Conservation (phyloP, 2,797 vertebrate species). For the Borostomias antarcticus region DNA sequence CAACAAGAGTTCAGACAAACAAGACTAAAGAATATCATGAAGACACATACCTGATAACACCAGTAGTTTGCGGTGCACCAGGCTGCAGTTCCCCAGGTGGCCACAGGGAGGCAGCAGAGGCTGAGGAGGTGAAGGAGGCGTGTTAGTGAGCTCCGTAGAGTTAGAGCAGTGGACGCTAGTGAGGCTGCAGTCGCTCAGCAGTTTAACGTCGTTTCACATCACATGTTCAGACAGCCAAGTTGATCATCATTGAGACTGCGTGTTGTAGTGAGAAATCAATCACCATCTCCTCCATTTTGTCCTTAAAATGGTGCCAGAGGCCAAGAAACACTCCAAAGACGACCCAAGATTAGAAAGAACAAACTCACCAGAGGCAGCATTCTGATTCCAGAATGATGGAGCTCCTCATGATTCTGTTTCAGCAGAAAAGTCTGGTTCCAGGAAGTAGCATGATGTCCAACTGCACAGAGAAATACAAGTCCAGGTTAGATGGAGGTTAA, state of each 20-base stretch:
- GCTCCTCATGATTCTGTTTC: too few species aligned
- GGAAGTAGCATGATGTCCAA: too few species aligned
- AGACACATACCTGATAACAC: constrained; percentile 7
- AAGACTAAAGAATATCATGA: constrained; percentile 44
- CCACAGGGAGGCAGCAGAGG: background rate
- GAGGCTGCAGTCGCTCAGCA: constrained; percentile 65
- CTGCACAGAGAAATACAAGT: background rate
- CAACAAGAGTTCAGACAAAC: constrained; percentile 70
- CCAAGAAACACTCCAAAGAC: too few species aligned
- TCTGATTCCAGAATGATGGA: background rate
- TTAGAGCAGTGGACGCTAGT: background rate
- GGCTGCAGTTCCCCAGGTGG: background rate
- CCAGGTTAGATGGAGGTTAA: background rate
- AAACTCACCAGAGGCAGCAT: background rate
- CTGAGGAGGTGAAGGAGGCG: background rate
- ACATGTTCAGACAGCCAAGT: constrained; percentile 83
- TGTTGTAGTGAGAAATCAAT: fast-evolving
- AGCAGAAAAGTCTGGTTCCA: too few species aligned
- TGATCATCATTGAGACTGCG: constrained; percentile 72
- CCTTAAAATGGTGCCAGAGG: background rate
- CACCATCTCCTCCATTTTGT: background rate
- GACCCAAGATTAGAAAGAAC: background rate
- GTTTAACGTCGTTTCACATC: constrained; percentile 74
- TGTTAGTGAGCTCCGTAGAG: background rate
- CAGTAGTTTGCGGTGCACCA: background rate